Evolutionary conservation across 2,797 vertebrate species (phyloP), one percentile per base, ranked within the genome.

Genomic region (Crax fasciolata): DNA sequence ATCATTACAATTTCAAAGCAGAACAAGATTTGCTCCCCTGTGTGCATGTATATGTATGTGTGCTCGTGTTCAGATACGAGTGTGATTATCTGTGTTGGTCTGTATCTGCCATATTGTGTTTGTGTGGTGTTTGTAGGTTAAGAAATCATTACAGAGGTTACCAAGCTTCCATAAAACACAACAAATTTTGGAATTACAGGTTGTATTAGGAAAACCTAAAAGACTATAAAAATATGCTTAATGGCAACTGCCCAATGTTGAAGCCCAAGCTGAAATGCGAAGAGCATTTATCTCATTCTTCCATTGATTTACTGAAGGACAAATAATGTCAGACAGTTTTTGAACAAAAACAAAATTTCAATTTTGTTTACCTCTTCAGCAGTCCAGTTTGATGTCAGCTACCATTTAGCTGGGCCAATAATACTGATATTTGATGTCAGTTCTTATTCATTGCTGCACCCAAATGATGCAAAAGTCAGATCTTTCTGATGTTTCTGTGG

Each of bases 351-450:
- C 90, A 86, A 95, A 94, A 94, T 89, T 97, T 98, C 94, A 95
- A 95, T 97, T 98, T 97, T 98, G 96, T 98, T 98, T 97, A 97
- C 93, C 92, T 97, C 93, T 94, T 95, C 87, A 97, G 87, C 73
- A 96, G 78, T 96, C 95, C 78, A 52, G 84, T 83, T 95, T 92
- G 89, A 97, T 98, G 97, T 97, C 97, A 97, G 88, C 96, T 97
- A 98, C 95, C 95, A 97, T 97, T 98, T 98, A 97, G 89, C 86
- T 94, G 67, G 92, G 89, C 97, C 97, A 98, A 96, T 98, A 97
- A 95, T 97, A 98, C 96, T 97, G 97, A 97, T 98, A 97, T 98
- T 96, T 97, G 74, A 96, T 98, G 97, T 97, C 97, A 98, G 91
- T 96, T 98, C 84, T 97, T 98, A 97, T 97, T 98, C 95, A 97